These are phyloP conservation scores for Bedellia somnulentella DNA, from an alignment of 2,888 invertebrate genomes.

Conservation along the genomic window DNA sequence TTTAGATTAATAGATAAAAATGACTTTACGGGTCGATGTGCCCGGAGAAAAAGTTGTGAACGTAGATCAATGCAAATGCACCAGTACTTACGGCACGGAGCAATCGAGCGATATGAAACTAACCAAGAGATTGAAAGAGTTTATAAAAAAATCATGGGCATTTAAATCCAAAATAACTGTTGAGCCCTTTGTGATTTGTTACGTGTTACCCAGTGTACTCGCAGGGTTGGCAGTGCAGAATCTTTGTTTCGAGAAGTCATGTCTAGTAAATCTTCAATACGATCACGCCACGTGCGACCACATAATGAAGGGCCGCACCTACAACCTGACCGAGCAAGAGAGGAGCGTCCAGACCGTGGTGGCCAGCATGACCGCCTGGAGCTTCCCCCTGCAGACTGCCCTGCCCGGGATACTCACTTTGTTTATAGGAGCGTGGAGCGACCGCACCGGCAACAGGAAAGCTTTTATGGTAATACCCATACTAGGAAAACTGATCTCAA, in stretches of 20 bases:
- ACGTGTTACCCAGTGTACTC: conserved; percentile 65
- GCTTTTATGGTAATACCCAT: conserved; percentile 63
- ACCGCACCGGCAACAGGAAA: conserved; percentile 62
- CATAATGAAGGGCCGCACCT: conserved; percentile 43
- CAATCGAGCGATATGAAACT: conserved; percentile 23
- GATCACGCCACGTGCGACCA: conserved; percentile 55
- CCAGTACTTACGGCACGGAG: conserved; percentile 26
- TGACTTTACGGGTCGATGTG: conserved; percentile 53
- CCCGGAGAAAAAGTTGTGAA: conserved; percentile 42
- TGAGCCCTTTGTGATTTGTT: conserved; percentile 68
- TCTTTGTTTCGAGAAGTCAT: conserved; percentile 61
- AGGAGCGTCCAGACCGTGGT: conserved; percentile 51
- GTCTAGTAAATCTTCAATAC: conserved; percentile 56
- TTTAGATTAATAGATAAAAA: conserved; percentile 36
- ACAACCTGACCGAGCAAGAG: conserved; percentile 39
- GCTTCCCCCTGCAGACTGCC: conserved; percentile 59
- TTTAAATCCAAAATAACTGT: conserved; percentile 59
- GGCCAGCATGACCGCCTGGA: conserved; percentile 62
- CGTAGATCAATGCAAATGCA: conserved; percentile 42
- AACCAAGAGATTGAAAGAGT: conserved; percentile 34
- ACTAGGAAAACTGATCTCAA: conserved; percentile 56
- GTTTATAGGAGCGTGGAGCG: conserved; percentile 66
- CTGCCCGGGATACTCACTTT: conserved; percentile 58
- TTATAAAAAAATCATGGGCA: conserved; percentile 39
- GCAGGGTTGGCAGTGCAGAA: conserved; percentile 65